These are phyloP conservation scores for cat (Felis catus) DNA, from an alignment of 2,113 vertebrate species.

Conservation along the genomic window DNA sequence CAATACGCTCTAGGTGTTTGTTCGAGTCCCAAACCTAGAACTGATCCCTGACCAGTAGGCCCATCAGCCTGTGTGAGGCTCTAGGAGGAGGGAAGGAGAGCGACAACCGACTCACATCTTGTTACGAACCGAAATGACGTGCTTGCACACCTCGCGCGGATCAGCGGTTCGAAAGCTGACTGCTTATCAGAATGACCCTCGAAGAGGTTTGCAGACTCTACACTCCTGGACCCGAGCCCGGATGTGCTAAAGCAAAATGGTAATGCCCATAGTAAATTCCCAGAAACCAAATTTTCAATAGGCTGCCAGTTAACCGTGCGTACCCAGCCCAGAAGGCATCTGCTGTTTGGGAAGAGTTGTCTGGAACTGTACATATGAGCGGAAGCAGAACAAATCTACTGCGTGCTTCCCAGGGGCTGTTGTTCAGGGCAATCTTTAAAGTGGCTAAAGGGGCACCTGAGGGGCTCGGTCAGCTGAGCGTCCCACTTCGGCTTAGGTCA, in stretches of 20 bases:
- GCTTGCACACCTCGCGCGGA: rapidly evolving
- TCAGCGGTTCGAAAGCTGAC: not conserved
- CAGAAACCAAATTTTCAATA: not conserved
- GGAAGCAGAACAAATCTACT: rapidly evolving
- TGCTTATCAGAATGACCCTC: not conserved
- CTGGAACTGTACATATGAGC: not conserved
- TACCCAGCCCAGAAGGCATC: rapidly evolving
- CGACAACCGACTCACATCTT: rapidly evolving
- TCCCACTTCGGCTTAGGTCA: too few species aligned
- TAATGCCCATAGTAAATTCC: not conserved
- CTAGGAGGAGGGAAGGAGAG: not conserved
- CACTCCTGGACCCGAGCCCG: not conserved
- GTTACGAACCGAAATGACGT: rapidly evolving
- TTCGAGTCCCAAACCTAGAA: rapidly evolving
- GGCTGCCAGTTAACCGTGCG: rapidly evolving
- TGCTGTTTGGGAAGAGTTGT: rapidly evolving
- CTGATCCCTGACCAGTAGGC: not conserved
- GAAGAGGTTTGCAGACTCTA: not conserved
- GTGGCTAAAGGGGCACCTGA: too few species aligned
- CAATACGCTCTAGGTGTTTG: too few species aligned
- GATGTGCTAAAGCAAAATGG: not conserved
- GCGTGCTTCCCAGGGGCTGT: rapidly evolving
- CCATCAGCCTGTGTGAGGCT: rapidly evolving
- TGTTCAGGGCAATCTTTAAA: rapidly evolving
- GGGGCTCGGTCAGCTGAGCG: too few species aligned